phyloP scores from a whole-genome alignment of 2,113 vertebrate genomes.

The Pampusana beccarii region DNA sequence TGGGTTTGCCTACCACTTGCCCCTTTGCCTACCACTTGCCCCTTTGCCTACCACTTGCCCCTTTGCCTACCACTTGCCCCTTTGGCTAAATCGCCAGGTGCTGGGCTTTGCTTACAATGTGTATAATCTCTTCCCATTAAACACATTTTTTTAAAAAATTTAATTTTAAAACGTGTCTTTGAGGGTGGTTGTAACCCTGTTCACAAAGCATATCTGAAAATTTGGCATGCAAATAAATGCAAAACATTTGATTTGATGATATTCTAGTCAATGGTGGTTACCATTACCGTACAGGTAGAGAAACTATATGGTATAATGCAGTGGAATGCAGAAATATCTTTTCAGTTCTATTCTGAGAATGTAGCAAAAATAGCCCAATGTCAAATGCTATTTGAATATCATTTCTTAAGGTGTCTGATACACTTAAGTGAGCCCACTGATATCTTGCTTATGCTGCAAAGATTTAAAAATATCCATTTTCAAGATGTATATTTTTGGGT shows the following conservation, averaged over 20 bases:
- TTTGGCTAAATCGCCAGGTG: neutral
- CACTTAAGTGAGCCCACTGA: neutral
- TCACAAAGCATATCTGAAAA: neutral
- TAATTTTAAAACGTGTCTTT: neutral
- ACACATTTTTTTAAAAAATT: neutral
- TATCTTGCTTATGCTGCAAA: conserved; percentile 14
- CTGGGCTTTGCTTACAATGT: neutral
- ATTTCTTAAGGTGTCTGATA: conserved; percentile 32
- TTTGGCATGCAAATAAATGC: neutral
- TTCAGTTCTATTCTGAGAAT: conserved; percentile 14
- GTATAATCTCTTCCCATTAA: neutral
- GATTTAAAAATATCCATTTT: neutral
- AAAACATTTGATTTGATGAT: neutral
- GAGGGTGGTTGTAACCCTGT: neutral
- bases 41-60: neutral
- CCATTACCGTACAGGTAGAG: neutral
- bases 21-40: neutral
- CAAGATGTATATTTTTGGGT: neutral
- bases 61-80: neutral
- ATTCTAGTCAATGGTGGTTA: neutral
- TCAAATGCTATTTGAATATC: conserved; percentile 45
- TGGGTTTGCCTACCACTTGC: neutral
- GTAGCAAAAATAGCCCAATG: conserved; percentile 50
- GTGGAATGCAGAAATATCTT: neutral
- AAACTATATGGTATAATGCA: neutral